These are phyloP conservation scores for Labeo calbasu DNA, from an alignment of 2,797 vertebrate species.

Conservation along the genomic window DNA sequence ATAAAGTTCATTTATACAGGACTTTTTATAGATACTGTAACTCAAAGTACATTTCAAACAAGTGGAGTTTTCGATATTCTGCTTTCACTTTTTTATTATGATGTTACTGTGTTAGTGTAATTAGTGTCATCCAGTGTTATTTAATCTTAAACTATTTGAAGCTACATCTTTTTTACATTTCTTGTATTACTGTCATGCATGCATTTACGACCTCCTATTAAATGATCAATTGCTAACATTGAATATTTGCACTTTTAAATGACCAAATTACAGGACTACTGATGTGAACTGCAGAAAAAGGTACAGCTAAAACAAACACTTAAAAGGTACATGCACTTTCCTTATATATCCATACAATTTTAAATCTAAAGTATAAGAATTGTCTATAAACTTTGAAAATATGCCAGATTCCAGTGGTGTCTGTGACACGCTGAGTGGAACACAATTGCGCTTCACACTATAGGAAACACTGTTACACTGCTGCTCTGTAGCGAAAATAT, in stretches of 20 bases:
- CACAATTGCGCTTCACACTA: not conserved
- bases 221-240: not conserved
- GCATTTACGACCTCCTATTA: not conserved
- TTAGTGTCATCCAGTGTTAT: not conserved
- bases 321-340: not conserved
- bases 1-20: constrained; percentile 14
- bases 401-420: too few species aligned
- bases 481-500: not conserved
- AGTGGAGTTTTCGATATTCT: not conserved
- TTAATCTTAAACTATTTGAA: not conserved
- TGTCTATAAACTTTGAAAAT: not conserved
- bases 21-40: constrained; percentile 14
- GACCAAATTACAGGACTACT: not conserved
- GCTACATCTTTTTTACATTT: not conserved
- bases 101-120: not conserved
- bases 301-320: not conserved
- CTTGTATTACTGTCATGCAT: not conserved
- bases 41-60: constrained; percentile 4
- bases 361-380: not conserved
- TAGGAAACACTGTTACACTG: not conserved
- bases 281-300: too few species aligned
- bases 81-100: not conserved
- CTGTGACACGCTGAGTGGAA: not conserved
- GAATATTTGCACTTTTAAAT: not conserved
- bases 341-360: not conserved